Conservation (phyloP, 2,797 vertebrate species). For the Poecilia picta region DNA sequence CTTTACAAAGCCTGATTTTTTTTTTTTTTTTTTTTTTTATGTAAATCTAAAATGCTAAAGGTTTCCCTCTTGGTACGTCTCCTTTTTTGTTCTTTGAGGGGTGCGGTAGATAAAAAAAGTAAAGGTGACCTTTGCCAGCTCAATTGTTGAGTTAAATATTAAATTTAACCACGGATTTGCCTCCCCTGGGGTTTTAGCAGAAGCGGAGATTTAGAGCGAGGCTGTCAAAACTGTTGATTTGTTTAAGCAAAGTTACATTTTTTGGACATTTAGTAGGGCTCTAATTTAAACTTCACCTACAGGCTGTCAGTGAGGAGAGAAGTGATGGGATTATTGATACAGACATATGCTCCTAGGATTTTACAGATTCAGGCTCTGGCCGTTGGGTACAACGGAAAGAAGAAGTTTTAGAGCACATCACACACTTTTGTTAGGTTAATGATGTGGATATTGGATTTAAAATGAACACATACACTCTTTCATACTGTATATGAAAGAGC, state of each 20-base stretch:
- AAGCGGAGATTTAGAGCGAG: not conserved
- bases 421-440: not conserved
- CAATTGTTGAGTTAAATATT: not conserved
- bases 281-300: not conserved
- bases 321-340: not conserved
- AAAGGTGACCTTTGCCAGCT: not conserved
- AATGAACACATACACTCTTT: not conserved
- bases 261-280: not conserved
- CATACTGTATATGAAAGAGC: no score
- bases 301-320: not conserved
- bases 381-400: not conserved
- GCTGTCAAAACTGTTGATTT: not conserved
- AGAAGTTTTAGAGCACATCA: not conserved
- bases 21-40: not conserved
- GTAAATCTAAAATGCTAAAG: constrained; percentile 1
- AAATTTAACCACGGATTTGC: not conserved
- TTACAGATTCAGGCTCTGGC: not conserved
- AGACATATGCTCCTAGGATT: not conserved
- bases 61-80: not conserved
- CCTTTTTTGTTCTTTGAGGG: not conserved
- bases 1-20: not conserved
- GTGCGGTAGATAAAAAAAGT: not conserved
- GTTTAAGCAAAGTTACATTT: not conserved
- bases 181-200: not conserved
- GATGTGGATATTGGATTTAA: not conserved